Conservation (phyloP, 2,797 vertebrate species). For the Amblyraja radiata region DNA sequence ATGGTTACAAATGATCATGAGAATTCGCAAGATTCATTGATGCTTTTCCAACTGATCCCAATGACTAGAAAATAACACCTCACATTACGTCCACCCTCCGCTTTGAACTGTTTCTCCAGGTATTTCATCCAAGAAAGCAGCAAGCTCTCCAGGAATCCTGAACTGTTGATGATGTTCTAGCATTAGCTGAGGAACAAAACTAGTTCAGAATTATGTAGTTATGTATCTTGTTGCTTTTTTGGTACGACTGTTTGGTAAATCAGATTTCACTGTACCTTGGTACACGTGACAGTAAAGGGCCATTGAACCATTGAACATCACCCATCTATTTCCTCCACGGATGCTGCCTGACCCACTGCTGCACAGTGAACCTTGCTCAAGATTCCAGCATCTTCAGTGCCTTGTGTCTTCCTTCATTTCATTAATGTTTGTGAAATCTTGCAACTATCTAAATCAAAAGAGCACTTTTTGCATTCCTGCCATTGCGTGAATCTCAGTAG, state of each 20-base stretch:
- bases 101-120: neutral
- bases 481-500: conserved; percentile 5
- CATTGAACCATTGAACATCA: too few relatives aligned
- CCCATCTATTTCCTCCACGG: too few relatives aligned
- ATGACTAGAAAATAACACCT: neutral
- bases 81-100: neutral
- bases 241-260: too few relatives aligned
- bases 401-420: neutral
- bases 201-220: too few relatives aligned
- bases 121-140: neutral
- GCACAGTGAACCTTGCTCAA: too few relatives aligned
- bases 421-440: conserved; percentile 12
- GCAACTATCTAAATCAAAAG: neutral
- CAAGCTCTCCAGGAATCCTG: neutral
- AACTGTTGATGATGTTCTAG: too few relatives aligned
- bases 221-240: too few relatives aligned
- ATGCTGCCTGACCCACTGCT: too few relatives aligned
- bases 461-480: neutral
- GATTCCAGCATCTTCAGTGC: too few relatives aligned
- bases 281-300: too few relatives aligned
- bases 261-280: too few relatives aligned
- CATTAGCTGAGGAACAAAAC: too few relatives aligned
- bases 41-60: neutral
- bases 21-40: neutral
- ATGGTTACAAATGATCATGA: neutral